Base-by-base conservation (phyloP, 2,797 vertebrate genomes). In the Tangara arthus region DNA sequence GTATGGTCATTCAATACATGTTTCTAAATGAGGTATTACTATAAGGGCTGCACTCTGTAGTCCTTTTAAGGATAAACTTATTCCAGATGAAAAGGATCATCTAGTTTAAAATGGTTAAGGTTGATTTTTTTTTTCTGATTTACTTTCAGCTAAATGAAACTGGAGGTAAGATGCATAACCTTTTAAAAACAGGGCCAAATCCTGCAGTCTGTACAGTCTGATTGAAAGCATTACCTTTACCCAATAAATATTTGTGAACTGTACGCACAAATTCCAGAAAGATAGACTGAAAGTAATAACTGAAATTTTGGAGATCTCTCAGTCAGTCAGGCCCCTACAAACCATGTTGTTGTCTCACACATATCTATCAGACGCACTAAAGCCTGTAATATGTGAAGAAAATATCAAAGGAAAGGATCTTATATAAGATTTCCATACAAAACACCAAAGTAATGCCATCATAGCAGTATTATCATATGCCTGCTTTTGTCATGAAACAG, bases 41-140 rank as follows among this genome's bases (percentile, higher is more conserved):
- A n/a, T 71, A 79, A 94, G 52, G n/a, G 37, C 52, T 89, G 77
- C 49, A 64, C 57, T 80, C 10, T 4, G 41, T 41, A 90, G 49
- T 76, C 34, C 35, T 73, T 70, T 53, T 60, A 66, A 92, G 57
- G 59, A 72, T 87, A 96, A 97, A 94, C 86, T 91, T 79, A 93
- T 89, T 94, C 91, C 93, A 97, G 94, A 95, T 96, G 95, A 97
- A 97, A 96, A 91, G 71, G 75, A 95, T 96, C 93, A 94, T 94
- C 71, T 72, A 63, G 77, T 89, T 94, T 86, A 77, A 91, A 95
- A 91, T 52, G 22, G 78, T 88, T 85, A 80, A 93, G 35, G 49
- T 89, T 61, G 55, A 66, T 53, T 60, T 92, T 87, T 19, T 87
- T 79, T 69, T 76, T 41, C 69, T 94, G 47, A 72, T 93, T 96